These are phyloP conservation scores for Orchestes rusci DNA, from an alignment of 2,888 invertebrate species.

Conservation along the genomic window DNA sequence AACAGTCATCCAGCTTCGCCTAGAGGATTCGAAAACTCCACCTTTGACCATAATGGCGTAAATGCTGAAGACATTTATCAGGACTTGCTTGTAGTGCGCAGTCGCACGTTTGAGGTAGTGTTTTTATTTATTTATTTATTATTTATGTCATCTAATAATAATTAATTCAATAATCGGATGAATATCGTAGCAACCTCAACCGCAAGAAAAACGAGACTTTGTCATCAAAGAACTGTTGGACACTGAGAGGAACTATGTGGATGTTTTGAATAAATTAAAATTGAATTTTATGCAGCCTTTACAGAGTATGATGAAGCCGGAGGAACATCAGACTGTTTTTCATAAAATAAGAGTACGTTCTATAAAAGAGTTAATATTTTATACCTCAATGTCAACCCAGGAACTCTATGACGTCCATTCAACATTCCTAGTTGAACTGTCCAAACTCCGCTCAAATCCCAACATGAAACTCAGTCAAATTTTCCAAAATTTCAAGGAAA, in stretches of 20 bases:
- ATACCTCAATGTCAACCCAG: conserved; percentile 46
- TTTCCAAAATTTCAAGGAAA: conserved; percentile 85
- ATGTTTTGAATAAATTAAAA: conserved; percentile 80
- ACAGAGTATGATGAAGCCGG: conserved; percentile 56
- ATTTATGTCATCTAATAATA: too few species aligned
- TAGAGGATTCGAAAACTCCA: conserved; percentile 22
- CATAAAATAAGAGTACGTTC: conserved; percentile 73
- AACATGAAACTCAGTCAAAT: conserved; percentile 65
- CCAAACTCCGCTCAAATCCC: conserved; percentile 60
- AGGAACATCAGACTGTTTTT: conserved; percentile 77
- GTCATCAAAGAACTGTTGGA: conserved; percentile 90
- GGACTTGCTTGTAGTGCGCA: conserved; percentile 72
- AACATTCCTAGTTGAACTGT: conserved; percentile 74
- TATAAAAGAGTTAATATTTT: too few species aligned
- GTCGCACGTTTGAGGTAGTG: conserved; percentile 34
- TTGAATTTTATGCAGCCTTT: conserved; percentile 75
- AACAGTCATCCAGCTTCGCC: conserved; percentile 36
- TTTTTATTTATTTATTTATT: conserved; percentile 16
- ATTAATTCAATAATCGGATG: too few species aligned
- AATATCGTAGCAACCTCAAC: conserved; percentile 7
- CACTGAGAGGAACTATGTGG: conserved; percentile 95
- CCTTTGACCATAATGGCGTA: conserved; percentile 37
- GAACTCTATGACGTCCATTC: conserved; percentile 81
- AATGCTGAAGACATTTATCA: conserved; percentile 92
- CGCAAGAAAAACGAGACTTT: conserved; percentile 82